Percentiles rank a stretch among this genome's conserved stretches.
These are phyloP conservation scores for Petrolisthes manimaculis DNA, from an alignment of 2,888 invertebrate species.

Conservation along the genomic window DNA sequence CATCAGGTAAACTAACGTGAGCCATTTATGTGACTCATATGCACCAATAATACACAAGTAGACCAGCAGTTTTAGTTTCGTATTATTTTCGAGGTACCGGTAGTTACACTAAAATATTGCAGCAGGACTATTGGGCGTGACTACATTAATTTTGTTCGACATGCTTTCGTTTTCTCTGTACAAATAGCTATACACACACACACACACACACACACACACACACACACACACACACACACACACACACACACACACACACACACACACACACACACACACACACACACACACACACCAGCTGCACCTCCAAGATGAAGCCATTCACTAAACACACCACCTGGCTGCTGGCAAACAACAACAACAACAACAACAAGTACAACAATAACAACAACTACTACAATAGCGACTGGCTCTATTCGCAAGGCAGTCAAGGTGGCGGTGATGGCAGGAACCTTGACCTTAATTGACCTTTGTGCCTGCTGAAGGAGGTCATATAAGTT, in stretches of 20 bases:
- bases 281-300: conserved; percentile 3
- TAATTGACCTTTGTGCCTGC: neutral
- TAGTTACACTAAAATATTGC: too few relatives aligned
- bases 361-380: neutral
- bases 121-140: too few relatives aligned
- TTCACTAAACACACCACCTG: neutral
- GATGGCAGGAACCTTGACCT: neutral
- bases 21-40: too few relatives aligned
- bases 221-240: neutral
- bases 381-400: neutral
- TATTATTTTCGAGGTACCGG: too few relatives aligned
- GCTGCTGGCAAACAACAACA: neutral
- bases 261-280: conserved; percentile 9
- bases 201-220: neutral
- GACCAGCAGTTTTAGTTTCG: too few relatives aligned
- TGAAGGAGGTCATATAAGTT: neutral
- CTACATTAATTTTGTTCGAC: too few relatives aligned
- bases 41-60: too few relatives aligned
- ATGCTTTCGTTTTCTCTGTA: neutral
- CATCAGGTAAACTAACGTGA: too few relatives aligned
- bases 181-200: neutral
- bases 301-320: neutral
- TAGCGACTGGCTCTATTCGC: neutral
- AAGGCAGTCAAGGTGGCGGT: neutral
- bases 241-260: conserved; percentile 14